Base-by-base conservation (phyloP, 92 coral and sea anemone species). In the Isaurus tuberculatus region DNA sequence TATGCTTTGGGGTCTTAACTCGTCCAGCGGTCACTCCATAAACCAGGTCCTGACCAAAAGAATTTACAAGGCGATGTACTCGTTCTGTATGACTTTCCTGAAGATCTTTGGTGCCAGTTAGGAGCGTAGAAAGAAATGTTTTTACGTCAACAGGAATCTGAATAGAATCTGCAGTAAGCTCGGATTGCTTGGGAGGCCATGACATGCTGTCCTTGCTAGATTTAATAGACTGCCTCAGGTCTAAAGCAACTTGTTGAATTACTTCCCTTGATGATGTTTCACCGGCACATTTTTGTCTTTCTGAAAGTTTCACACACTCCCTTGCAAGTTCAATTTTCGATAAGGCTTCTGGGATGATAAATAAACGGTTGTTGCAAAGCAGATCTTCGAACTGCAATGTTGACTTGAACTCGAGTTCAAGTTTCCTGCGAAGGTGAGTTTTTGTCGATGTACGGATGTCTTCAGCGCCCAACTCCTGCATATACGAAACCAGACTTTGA, bases 1-100 rank as follows among this genome's bases (percentile, higher is more conserved):
- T 48, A 55, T 90, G 88, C 90, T 89, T 92, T 40, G 95, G 94
- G 15, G 94, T 86, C 66, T 80, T 91, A 14, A 65, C 72, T 84
- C 73, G 79, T 61, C 91, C 91, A 79, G 75, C 71, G 72, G 86
- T 88, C 33, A 82, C 90, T 28, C 71, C 94, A 91, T 79, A 91
- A 31, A 85, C 67, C 40, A 68, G 37, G 81, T 91, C 94, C 66
- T 91, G 91, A 27, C 86, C 92, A 81, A 84, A 91, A 13, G 90
- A 84, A 40, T 58, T 82, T 20, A 86, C 60, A 4, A 89, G 71
- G 48, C 89, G 87, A 28, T 81, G 87, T n/a, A 63, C 37, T 70
- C 40, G 73, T 86, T 37, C 78, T 67, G 72, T 19, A 70, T 37
- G 27, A 70, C 22, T 42, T 27, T 42, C 49, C 57, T 37, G 37